These are phyloP conservation scores for Orchesellides sinensis DNA, from an alignment of 2,888 invertebrate species.

Conservation along the genomic window DNA sequence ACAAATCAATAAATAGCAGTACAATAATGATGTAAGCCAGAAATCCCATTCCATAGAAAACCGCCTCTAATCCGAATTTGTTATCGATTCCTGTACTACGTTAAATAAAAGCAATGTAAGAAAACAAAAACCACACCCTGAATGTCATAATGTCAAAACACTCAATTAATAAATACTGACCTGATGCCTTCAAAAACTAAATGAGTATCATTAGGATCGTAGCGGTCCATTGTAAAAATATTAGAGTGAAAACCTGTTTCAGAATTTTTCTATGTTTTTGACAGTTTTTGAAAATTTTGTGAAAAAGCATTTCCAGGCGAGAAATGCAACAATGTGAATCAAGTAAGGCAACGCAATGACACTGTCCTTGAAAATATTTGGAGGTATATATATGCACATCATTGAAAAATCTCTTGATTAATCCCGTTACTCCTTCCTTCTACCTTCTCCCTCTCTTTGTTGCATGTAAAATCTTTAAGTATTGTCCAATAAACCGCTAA, in stretches of 20 bases:
- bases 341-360: not conserved
- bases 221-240: constrained; percentile 68
- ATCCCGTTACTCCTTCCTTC: not conserved
- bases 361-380: not conserved
- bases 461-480: too few relatives aligned
- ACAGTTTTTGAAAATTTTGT: not conserved
- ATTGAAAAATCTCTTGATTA: not conserved
- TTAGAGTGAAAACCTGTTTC: not conserved
- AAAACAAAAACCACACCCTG: not conserved
- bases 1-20: constrained; percentile 72
- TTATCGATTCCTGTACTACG: constrained; percentile 74
- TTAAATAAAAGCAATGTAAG: constrained; percentile 6
- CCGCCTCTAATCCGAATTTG: constrained; percentile 74
- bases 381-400: not conserved
- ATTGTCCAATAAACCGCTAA: too few relatives aligned
- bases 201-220: constrained; percentile 70
- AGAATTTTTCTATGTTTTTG: too few relatives aligned
- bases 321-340: not conserved
- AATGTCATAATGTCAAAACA: too few relatives aligned
- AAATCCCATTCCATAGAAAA: constrained; percentile 74
- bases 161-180: constrained; percentile 44
- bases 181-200: constrained; percentile 74
- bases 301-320: not conserved
- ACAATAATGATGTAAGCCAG: constrained; percentile 70
- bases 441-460: too few relatives aligned